Conservation (phyloP, 2,888 invertebrate genomes). For the Troilus luridus region DNA sequence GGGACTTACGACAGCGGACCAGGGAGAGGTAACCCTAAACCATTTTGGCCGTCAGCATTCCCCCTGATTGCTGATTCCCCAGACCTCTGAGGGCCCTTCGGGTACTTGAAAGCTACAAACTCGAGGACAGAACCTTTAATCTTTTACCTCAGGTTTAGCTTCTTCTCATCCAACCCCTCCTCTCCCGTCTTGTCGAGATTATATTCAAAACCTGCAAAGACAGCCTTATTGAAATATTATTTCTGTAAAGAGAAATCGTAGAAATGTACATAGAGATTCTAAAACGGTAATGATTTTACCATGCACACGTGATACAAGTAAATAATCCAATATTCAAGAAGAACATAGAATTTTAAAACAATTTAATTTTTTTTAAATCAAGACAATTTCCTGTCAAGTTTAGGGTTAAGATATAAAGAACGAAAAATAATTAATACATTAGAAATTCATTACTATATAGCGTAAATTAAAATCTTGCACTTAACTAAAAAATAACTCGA, state of each 20-base stretch:
- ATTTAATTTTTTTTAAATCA: too few species aligned
- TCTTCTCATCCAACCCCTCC: neutral
- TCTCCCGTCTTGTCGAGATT: neutral
- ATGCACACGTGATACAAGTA: too few species aligned
- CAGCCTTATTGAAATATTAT: neutral
- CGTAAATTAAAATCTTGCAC: too few species aligned
- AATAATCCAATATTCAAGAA: too few species aligned
- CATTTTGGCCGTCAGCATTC: constrained; percentile 32
- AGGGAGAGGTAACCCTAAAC: neutral
- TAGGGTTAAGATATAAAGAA: too few species aligned
- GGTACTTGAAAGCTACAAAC: constrained; percentile 25
- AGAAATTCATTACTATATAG: too few species aligned
- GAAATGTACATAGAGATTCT: too few species aligned
- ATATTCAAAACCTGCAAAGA: neutral
- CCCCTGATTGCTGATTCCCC: constrained; percentile 29
- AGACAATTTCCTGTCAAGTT: too few species aligned
- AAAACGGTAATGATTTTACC: too few species aligned
- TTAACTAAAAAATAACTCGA: too few species aligned
- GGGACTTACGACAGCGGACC: neutral
- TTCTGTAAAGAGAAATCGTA: neutral
- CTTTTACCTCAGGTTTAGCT: constrained; percentile 7
- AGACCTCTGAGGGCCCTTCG: constrained; percentile 6
- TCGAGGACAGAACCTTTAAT: constrained; percentile 38
- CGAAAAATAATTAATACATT: too few species aligned
- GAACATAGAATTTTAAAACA: too few species aligned